phyloP scores from a whole-genome alignment of 2,113 vertebrate species.

The Semicossyphus pulcher region DNA sequence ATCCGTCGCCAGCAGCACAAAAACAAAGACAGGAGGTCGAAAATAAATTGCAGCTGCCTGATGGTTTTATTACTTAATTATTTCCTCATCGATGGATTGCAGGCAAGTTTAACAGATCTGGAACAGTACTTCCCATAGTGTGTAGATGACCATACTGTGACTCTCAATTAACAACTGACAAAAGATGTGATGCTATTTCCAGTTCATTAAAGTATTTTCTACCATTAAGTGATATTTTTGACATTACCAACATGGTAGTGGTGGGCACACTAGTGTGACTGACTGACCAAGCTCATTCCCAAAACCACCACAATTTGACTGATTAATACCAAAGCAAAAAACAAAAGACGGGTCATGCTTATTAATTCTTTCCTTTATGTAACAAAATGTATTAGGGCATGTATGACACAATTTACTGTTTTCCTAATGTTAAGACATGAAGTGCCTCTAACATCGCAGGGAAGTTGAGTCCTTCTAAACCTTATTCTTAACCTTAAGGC shows the following conservation, averaged over 20 bases:
- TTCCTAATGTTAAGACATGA: not conserved
- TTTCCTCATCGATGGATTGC: constrained; percentile 21
- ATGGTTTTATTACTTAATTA: constrained; percentile 48
- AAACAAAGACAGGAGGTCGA: constrained; percentile 44
- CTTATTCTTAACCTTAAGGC: not conserved
- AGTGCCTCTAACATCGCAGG: no score
- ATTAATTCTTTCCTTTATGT: not conserved
- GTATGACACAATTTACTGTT: not conserved
- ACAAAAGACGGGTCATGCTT: not conserved
- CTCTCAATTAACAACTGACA: no score
- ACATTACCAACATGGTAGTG: no score
- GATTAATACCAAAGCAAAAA: not conserved
- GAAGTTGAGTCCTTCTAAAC: not conserved
- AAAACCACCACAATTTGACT: not conserved
- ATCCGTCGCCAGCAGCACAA: constrained; percentile 45
- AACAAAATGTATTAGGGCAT: not conserved
- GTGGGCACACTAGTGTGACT: no score
- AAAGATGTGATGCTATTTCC: no score
- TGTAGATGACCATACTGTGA: no score
- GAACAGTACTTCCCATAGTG: not conserved
- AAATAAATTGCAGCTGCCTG: constrained; percentile 52
- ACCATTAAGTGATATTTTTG: no score
- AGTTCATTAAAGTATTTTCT: no score
- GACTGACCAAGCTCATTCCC: not conserved
- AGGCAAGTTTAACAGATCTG: not conserved